Evolutionary conservation across 2,113 vertebrate species (phyloP).

Genomic region (Carassius auratus): DNA sequence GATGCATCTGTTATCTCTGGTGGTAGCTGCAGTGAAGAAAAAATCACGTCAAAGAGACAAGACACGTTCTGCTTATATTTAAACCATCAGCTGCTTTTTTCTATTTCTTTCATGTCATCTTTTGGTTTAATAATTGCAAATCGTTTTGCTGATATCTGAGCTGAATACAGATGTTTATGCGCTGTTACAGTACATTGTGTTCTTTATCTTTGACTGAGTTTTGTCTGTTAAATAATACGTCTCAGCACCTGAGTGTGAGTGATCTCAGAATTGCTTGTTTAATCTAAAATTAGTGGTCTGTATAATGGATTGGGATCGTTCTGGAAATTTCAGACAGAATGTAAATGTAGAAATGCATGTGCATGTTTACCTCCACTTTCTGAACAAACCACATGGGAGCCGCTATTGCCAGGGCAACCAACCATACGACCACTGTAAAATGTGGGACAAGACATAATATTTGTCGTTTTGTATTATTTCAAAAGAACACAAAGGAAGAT

Average conservation of each 20-base stretch:
- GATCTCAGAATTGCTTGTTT: neutral
- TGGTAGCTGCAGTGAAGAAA: neutral
- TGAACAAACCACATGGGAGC: constrained; percentile 61
- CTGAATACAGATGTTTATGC: neutral
- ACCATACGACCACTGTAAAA: constrained; percentile 50
- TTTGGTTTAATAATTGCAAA: neutral
- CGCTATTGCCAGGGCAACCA: constrained; percentile 52
- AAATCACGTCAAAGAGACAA: neutral
- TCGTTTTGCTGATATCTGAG: neutral
- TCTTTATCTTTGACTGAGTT: neutral
- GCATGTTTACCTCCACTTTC: constrained; percentile 58
- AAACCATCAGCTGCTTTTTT: neutral
- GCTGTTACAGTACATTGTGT: neutral
- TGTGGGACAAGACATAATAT: neutral
- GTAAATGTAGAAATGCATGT: neutral
- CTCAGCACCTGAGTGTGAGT: neutral
- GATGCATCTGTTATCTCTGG: neutral
- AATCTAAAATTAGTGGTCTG: neutral
- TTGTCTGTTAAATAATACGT: neutral
- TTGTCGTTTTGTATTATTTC: neutral
- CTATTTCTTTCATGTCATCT: neutral
- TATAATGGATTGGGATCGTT: neutral
- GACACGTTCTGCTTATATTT: neutral
- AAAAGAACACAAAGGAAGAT: neutral
- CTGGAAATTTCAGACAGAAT: neutral